These are phyloP conservation scores for Nomada ferruginata DNA, from an alignment of 2,888 invertebrate genomes.

Conservation along the genomic window DNA sequence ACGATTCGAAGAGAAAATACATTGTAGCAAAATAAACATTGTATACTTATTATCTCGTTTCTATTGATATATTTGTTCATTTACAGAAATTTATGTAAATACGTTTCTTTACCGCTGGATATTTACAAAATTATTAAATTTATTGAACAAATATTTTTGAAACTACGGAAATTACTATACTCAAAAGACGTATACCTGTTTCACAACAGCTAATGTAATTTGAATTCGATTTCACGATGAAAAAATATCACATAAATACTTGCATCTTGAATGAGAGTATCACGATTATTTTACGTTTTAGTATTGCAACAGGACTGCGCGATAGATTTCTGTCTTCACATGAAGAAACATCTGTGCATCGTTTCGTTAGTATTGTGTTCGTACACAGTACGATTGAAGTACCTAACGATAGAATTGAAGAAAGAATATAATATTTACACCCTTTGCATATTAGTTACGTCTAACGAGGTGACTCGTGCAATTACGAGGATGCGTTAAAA, in stretches of 20 bases:
- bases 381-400: not conserved
- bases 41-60: constrained; percentile 46
- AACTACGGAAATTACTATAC: no score
- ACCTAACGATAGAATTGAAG: not conserved
- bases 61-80: constrained; percentile 37
- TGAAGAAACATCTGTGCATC: not conserved
- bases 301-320: no score
- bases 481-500: not conserved
- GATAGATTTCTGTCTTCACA: no score
- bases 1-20: constrained; percentile 54
- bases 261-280: not conserved
- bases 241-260: not conserved
- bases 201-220: not conserved
- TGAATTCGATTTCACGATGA: not conserved
- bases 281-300: no score
- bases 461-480: not conserved
- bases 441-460: not conserved
- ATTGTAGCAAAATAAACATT: constrained; percentile 67
- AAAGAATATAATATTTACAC: not conserved
- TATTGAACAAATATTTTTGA: no score
- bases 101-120: constrained; percentile 29
- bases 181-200: no score
- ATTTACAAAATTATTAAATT: constrained; percentile 49
- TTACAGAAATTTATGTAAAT: constrained; percentile 7
- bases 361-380: not conserved